Evolutionary conservation across 2,888 invertebrate genomes (phyloP), one percentile per base, ranked within the genome.

Genomic region (Synergus gifuensis): DNA sequence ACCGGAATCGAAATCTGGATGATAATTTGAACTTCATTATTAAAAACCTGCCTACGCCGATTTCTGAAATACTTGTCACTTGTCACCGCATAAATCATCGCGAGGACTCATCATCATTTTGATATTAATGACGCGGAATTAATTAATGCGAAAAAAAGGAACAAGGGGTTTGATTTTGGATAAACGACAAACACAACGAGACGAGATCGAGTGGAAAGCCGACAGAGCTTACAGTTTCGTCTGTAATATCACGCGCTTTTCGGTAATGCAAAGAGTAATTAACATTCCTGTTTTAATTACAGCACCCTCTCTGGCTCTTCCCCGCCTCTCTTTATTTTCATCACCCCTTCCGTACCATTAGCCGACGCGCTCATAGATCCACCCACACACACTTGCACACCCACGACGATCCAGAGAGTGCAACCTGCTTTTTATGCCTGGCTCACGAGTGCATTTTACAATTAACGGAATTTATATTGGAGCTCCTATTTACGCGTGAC

Each of bases 201-300:
- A 73, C 73, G 49, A 73, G 73, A 54, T 73, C 73, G 73, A 73
- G 73, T 73, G 73, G 73, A 73, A 73, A 73, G 73, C 73, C 73
- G 73, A 73, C 73, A 73, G 73, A 73, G 73, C 73, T n/a, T 36
- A 54, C 54, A 73, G 36, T 73, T 78, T 80, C 80, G 82, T 80
- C 79, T 82, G 76, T 82, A 82, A 83, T 83, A 83, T 83, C 78
- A 79, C 89, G 85, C 87, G 88, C 88, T 90, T 91, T 92, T 89
- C 87, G 89, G 87, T 91, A 91, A 90, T 89, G 91, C 90, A 90
- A 90, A 91, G 90, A 89, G 91, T 90, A 91, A 91, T 92, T 90
- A 91, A 91, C 90, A 91, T 92, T 91, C 91, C 90, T 88, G 89
- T 91, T 91, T 91, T 91, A 92, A 92, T 92, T 91, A 90, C 91